Evolutionary conservation across 1,140 invertebrate genomes (phyloP), one percentile per base, ranked within the genome.

Genomic region (Watersipora subatra): DNA sequence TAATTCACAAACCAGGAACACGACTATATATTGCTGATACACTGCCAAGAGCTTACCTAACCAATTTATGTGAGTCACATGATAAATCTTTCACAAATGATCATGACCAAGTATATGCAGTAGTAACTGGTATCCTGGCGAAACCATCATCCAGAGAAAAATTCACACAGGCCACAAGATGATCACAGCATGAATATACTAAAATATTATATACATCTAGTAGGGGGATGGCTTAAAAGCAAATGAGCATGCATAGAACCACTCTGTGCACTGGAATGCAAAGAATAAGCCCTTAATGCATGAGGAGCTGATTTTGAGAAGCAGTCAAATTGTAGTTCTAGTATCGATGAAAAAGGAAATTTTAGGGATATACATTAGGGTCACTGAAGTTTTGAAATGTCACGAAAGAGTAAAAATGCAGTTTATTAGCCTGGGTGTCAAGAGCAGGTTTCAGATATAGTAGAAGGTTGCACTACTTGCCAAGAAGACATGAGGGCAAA

Each of bases 11-110:
- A 2, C 61, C 75, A 34, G 69, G 67, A 2, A 74, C 75, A 75
- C 77, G 27, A 77, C 82, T 70, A 74, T 75, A 12, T 71, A 79
- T 65, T 76, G 76, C 58, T 67, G 81, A 69, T 70, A 65, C 67
- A 55, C 61, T 68, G 25, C 73, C 71, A 2, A 65, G 75, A 64
- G 69, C 66, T 59, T 19, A 46, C n/a, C 34, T 46, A 7, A 46
- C 7, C n/a, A n/a, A 46, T 46, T 7, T 12, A n/a, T 46, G 34
- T n/a, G 7, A 7, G n/a, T 7, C n/a, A 12, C 7, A n/a, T n/a
- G 7, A 7, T 12, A n/a, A 7, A 46, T 12, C 7, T 46, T 12
- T 7, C 34, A 46, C 7, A 12, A 46, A n/a, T 12, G 34, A 46
- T 46, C 34, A 46, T 46, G 34, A 46, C n/a, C 34, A 46, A 46